phyloP scores from a whole-genome alignment of 2,797 vertebrate species.

The Ambastaia sidthimunki region DNA sequence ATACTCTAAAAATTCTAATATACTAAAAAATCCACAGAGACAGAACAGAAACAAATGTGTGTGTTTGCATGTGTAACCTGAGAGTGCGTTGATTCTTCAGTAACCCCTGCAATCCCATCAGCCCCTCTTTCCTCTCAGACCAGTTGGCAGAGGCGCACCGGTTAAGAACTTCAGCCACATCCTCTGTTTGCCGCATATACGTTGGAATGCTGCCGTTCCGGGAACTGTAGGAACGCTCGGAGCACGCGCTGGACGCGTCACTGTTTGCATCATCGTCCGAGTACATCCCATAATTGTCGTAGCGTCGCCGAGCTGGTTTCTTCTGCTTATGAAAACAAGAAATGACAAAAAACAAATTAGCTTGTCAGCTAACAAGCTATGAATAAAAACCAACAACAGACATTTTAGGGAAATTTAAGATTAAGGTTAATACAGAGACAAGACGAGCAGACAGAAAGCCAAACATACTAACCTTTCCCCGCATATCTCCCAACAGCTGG shows the following conservation, averaged over 20 bases:
- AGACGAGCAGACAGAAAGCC: slow-evolving; percentile 32
- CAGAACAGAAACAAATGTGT: background rate
- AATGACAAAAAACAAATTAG: slow-evolving; percentile 30
- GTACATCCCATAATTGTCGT: slow-evolving; percentile 92
- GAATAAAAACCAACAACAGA: background rate
- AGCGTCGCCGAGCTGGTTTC: slow-evolving; percentile 92
- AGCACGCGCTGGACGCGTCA: slow-evolving; percentile 95
- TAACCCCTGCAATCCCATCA: slow-evolving; percentile 90
- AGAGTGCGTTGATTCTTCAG: slow-evolving; percentile 93
- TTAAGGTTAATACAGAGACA: slow-evolving; percentile 16
- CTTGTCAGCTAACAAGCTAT: background rate
- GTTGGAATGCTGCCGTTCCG: slow-evolving; percentile 93
- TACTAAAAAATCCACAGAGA: background rate
- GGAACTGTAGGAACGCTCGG: slow-evolving; percentile 94
- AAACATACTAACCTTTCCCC: slow-evolving; percentile 89
- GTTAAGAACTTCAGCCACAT: slow-evolving; percentile 96
- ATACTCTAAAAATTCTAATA: no score
- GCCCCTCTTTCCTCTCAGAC: slow-evolving; percentile 96
- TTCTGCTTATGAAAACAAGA: slow-evolving; percentile 74
- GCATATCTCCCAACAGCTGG: slow-evolving; percentile 99
- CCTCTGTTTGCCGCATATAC: slow-evolving; percentile 96
- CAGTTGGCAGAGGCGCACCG: slow-evolving; percentile 96
- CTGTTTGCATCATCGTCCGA: slow-evolving; percentile 97
- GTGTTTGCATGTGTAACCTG: slow-evolving; percentile 75
- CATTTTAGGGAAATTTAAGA: background rate